Evolutionary conservation across 2,797 vertebrate species (phyloP).

Genomic region (Oreonectes daqikongensis): DNA sequence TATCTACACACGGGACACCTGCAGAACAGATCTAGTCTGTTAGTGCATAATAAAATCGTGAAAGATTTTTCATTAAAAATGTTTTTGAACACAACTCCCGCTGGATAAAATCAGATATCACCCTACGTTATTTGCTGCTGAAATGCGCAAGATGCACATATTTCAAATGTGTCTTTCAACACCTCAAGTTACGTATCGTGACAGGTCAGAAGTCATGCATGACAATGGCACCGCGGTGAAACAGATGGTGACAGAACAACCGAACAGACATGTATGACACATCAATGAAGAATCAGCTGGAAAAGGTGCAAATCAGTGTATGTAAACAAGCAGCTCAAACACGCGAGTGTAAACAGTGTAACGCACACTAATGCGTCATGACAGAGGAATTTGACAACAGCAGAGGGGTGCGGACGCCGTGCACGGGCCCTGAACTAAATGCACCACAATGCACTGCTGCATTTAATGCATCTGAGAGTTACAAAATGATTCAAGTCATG

Average conservation of each 20-base stretch:
- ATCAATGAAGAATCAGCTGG: constrained; percentile 21
- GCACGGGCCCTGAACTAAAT: not conserved
- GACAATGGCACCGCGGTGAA: constrained; percentile 44
- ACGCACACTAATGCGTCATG: not conserved
- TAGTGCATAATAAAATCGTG: not conserved
- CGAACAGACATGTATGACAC: constrained; percentile 41
- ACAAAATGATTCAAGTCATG: not conserved
- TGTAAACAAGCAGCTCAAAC: constrained; percentile 4
- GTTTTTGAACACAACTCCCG: not conserved
- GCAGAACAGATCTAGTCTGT: constrained; percentile 12
- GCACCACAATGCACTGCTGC: too few species aligned
- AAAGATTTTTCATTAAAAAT: too few species aligned
- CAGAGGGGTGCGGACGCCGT: not conserved
- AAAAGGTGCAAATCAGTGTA: constrained; percentile 20
- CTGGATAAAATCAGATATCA: not conserved
- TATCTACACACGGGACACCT: constrained; percentile 98
- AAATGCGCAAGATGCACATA: not conserved
- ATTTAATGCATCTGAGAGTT: not conserved
- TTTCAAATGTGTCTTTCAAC: not conserved
- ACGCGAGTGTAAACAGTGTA: constrained; percentile 10
- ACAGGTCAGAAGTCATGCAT: constrained; percentile 52
- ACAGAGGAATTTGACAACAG: not conserved
- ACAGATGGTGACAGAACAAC: constrained; percentile 54
- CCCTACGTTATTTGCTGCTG: not conserved
- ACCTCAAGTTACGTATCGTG: constrained; percentile 23